Conservation (phyloP, 2,113 vertebrate genomes). For the Burhinus bistriatus region DNA sequence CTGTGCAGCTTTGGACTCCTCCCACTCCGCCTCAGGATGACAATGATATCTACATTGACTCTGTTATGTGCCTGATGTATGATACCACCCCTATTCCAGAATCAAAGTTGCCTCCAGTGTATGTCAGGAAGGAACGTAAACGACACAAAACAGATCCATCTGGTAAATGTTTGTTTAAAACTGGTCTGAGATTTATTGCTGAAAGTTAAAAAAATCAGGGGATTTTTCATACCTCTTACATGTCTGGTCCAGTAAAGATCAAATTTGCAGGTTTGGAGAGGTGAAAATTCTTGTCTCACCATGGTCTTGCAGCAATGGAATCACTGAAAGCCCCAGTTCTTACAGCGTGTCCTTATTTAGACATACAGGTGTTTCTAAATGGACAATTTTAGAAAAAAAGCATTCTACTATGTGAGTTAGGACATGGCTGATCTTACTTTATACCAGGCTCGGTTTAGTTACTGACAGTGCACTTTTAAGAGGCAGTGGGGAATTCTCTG, state of each 20-base stretch:
- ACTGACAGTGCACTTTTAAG: not conserved
- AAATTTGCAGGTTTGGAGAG: not conserved
- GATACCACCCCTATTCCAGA: constrained; percentile 87
- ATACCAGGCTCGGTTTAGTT: not conserved
- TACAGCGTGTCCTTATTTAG: not conserved
- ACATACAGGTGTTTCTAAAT: not conserved
- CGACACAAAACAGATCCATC: constrained; percentile 88
- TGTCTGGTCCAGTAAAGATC: not conserved
- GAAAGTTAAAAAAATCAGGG: not conserved
- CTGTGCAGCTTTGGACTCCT: constrained; percentile 88
- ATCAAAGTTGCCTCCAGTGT: constrained; percentile 87
- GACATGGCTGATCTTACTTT: not conserved
- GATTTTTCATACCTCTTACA: not conserved
- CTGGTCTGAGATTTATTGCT: not conserved
- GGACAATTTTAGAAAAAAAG: not conserved
- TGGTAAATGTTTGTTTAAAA: constrained; percentile 62
- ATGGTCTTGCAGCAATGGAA: not conserved
- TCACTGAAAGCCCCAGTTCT: not conserved
- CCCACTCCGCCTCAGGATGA: constrained; percentile 93
- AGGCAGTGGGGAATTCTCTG: not conserved
- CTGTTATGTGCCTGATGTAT: constrained; percentile 93
- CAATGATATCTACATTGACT: constrained; percentile 92
- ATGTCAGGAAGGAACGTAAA: constrained; percentile 89
- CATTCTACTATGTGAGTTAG: not conserved
- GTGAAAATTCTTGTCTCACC: not conserved